A percentile compares a stretch with the other conserved stretches of the same genome.
These are phyloP conservation scores for Agrotis puta DNA, from an alignment of 2,888 invertebrate genomes.

Conservation along the genomic window DNA sequence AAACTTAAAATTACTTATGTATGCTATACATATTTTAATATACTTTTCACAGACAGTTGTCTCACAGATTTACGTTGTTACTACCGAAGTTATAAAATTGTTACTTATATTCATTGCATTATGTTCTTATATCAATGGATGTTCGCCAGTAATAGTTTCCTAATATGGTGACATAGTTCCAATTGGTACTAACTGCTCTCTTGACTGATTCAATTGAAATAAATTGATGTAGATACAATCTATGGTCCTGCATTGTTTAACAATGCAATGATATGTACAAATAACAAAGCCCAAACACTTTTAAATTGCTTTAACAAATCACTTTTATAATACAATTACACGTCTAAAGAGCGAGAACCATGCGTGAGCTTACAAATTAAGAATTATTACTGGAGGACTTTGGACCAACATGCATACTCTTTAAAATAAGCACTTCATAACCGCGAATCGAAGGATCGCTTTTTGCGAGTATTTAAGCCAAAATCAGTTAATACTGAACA, in stretches of 20 bases:
- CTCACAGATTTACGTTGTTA: constrained; percentile 73
- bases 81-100: constrained; percentile 49
- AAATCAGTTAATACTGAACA: not conserved
- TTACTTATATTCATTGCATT: constrained; percentile 33
- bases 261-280: constrained; percentile 68
- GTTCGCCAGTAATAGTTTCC: constrained; percentile 61
- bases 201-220: constrained; percentile 79
- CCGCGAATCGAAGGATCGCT: not conserved
- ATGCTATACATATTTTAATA: constrained; percentile 78
- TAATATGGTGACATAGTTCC: constrained; percentile 70
- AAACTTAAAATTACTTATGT: constrained; percentile 74
- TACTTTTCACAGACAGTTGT: constrained; percentile 79
- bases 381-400: constrained; percentile 30
- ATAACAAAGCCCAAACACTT: constrained; percentile 58
- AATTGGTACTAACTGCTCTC: constrained; percentile 75
- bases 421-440: not conserved
- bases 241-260: constrained; percentile 61
- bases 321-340: constrained; percentile 55
- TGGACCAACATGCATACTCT: not conserved
- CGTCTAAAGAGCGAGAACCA: constrained; percentile 5
- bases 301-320: constrained; percentile 57
- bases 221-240: constrained; percentile 77
- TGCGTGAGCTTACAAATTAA: constrained; percentile 24
- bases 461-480: not conserved
- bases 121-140: constrained; percentile 42